A percentile compares a stretch with the other conserved stretches of the same genome.
phyloP scores from a whole-genome alignment of 1,140 invertebrate species.

The Zaprionus davidi region DNA sequence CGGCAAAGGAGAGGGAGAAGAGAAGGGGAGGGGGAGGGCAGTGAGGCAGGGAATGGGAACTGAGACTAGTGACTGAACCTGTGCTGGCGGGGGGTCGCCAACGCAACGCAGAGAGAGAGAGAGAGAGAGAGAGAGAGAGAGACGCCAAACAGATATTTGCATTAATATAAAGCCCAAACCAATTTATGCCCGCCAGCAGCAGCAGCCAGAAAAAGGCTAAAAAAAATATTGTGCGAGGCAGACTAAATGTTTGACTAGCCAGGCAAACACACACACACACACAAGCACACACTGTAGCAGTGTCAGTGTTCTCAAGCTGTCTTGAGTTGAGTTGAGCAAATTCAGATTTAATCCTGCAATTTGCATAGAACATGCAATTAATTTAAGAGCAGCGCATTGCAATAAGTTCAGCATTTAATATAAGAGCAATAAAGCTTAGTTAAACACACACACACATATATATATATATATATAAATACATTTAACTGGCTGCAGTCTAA shows the following conservation, averaged over 20 bases:
- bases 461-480: not conserved
- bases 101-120: slow-evolving; percentile 46
- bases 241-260: slow-evolving; percentile 21
- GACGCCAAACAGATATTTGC: slow-evolving; percentile 74
- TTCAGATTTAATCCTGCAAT: slow-evolving; percentile 2
- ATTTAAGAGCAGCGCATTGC: not conserved
- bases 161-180: slow-evolving; percentile 78
- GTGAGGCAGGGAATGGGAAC: not conserved
- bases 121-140: slow-evolving; percentile 19
- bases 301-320: not conserved
- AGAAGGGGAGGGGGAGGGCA: too few species aligned
- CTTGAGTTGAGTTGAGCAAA: not conserved
- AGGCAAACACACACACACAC: slow-evolving; percentile 23
- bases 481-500: not conserved
- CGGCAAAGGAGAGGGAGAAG: not conserved
- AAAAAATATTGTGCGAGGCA: slow-evolving; percentile 22
- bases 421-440: not conserved
- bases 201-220: slow-evolving; percentile 47
- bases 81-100: slow-evolving; percentile 55
- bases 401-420: not conserved
- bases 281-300: not conserved
- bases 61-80: slow-evolving; percentile 4
- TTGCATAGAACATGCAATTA: slow-evolving; percentile 6
- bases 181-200: slow-evolving; percentile 74
- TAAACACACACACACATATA: slow-evolving; percentile 2